Evolutionary conservation across 2,888 invertebrate genomes (phyloP).

Genomic region (Polyommatus iphigenia): DNA sequence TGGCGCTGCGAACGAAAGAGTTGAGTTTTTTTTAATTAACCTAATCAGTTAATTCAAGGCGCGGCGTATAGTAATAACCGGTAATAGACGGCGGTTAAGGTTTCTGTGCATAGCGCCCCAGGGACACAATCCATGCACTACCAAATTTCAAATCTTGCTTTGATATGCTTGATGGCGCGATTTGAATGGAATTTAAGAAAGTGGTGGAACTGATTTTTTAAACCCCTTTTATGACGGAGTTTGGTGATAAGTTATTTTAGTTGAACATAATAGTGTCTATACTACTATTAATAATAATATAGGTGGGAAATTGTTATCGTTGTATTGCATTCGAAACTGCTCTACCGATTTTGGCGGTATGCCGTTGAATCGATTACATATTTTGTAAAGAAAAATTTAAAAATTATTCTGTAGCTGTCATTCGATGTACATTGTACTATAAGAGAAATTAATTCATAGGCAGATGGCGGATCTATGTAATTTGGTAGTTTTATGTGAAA

Average conservation of each 20-base stretch:
- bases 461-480: no score
- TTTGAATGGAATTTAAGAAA: slow-evolving; percentile 1
- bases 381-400: no score
- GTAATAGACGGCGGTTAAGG: slow-evolving; percentile 42
- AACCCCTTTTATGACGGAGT: not conserved
- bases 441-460: no score
- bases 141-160: slow-evolving; percentile 25
- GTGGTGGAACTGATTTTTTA: not conserved
- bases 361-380: no score
- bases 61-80: slow-evolving; percentile 49
- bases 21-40: slow-evolving; percentile 73
- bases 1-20: slow-evolving; percentile 65
- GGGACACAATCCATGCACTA: slow-evolving; percentile 35
- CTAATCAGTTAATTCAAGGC: slow-evolving; percentile 77
- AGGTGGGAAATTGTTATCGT: not conserved
- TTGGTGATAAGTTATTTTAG: not conserved
- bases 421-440: no score
- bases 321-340: not conserved
- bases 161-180: slow-evolving; percentile 20
- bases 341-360: not conserved
- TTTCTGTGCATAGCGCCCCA: slow-evolving; percentile 37
- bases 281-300: no score
- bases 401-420: no score
- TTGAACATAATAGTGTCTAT: not conserved
- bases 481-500: no score